phyloP scores from a whole-genome alignment of 2,113 vertebrate genomes.

The Puma concolor region DNA sequence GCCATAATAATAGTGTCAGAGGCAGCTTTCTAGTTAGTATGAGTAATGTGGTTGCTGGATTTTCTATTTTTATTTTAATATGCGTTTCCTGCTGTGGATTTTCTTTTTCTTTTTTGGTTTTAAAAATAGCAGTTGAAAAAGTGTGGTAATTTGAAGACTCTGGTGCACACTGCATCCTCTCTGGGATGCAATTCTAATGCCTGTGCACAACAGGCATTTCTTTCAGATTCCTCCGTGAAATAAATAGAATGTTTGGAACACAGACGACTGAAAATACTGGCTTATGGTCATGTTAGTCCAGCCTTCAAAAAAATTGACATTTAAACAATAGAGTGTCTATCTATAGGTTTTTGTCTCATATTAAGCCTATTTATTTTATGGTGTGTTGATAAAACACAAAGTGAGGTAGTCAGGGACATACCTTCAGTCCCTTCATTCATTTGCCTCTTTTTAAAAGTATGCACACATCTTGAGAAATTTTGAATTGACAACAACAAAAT shows the following conservation, averaged over 20 bases:
- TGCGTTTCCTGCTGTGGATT: conserved; percentile 50
- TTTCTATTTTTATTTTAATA: conserved; percentile 78
- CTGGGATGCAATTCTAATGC: not conserved
- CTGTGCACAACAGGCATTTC: not conserved
- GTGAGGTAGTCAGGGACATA: not conserved
- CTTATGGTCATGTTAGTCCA: not conserved
- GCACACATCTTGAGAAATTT: conserved; percentile 7
- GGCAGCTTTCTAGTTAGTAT: conserved; percentile 71
- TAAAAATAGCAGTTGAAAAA: conserved; percentile 67
- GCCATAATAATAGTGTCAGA: conserved; percentile 67
- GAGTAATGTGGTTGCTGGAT: conserved; percentile 75
- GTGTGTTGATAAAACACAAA: conserved; percentile 51
- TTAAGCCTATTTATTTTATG: conserved; percentile 51
- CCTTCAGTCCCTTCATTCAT: conserved; percentile 34
- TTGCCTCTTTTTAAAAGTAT: conserved; percentile 42
- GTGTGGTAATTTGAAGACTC: conserved; percentile 42
- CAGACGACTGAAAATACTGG: conserved; percentile 17
- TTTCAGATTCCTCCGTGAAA: not conserved
- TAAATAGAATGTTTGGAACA: conserved; percentile 41
- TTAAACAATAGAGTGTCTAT: not conserved
- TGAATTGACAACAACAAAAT: conserved; percentile 41
- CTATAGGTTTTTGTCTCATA: conserved; percentile 45
- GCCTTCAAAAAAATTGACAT: conserved; percentile 44
- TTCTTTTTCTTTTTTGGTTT: conserved; percentile 40
- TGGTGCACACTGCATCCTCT: not conserved